Base-by-base conservation (phyloP, 1,140 invertebrate genomes). In the Acromyrmex charruanus region DNA sequence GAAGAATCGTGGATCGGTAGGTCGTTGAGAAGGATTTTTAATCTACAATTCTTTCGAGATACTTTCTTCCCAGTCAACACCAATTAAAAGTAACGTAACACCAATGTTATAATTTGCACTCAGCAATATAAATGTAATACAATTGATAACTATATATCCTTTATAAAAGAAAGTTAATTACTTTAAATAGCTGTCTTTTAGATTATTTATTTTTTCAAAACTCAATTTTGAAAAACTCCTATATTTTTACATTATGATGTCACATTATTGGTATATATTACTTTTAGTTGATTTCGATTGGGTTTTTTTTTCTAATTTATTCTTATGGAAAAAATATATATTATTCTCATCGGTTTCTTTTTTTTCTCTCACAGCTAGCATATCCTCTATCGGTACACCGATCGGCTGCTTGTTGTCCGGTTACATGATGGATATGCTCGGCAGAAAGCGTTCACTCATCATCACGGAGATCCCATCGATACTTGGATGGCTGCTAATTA, bases 1-100 rank as follows among this genome's bases (percentile, higher is more conserved):
- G 95, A 97, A 93, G 96, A 96, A 74, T 97, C 97, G 88, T 97
- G 97, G 97, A 97, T 97, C 88, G 97, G 97, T 84, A 51, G 9
- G 69, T 97, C 94, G 96, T 95, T n/a, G 18, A 75, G 18, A 3
- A 58, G 14, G 9, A 28, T 79, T 21, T 53, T 0, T 18, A 28
- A n/a, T 59, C 55, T 39, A 51, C 21, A 10, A 5, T 12, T 51
- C 39, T 51, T 18, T 1, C 14, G 5, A 63, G 6, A 63, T 49
- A 10, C 31, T 21, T 31, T 44, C 39, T 44, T 44, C 9, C 10
- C 39, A 44, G 9, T 44, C 39, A 10, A 44, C 39, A 44, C 10
- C 10, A 44, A 44, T 0, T 44, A 44, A 44, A 44, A 12, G 0
- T 44, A 39, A 39, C 7, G 7, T 39, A 2, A 44, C 39, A 10